Conservation (phyloP, 2,113 vertebrate genomes). For the Mastomys coucha region DNA sequence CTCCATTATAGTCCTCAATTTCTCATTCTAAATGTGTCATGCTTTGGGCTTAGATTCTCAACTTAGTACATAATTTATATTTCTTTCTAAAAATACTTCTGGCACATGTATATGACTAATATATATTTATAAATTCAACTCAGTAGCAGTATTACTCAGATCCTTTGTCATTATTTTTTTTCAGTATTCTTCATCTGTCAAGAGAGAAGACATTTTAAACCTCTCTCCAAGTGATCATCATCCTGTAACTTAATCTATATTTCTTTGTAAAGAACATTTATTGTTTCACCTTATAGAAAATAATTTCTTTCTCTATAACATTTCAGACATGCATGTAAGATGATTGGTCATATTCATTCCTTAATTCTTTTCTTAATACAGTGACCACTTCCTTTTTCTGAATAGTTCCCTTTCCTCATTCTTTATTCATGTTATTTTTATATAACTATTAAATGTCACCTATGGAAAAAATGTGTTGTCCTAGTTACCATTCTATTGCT, state of each 20-base stretch:
- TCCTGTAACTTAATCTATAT: background rate
- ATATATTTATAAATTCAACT: background rate
- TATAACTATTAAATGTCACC: background rate
- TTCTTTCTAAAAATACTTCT: slow-evolving; percentile 45
- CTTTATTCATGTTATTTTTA: background rate
- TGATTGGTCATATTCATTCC: background rate
- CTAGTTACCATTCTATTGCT: background rate
- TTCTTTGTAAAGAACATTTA: background rate
- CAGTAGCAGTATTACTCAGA: background rate
- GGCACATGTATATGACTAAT: slow-evolving; percentile 24
- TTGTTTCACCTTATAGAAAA: background rate
- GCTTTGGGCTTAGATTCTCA: background rate
- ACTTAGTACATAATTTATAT: slow-evolving; percentile 34
- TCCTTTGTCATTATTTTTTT: background rate
- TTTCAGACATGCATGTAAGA: background rate
- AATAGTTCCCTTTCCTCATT: background rate
- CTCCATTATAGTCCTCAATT: background rate
- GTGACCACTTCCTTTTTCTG: background rate
- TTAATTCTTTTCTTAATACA: background rate
- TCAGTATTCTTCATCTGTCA: slow-evolving; percentile 12
- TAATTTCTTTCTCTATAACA: background rate
- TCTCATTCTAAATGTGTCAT: background rate
- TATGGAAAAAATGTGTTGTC: background rate
- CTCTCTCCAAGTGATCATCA: background rate
- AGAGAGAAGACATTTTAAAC: background rate